Conservation (phyloP, 2,888 invertebrate species). For the Anthoptus insignis region DNA sequence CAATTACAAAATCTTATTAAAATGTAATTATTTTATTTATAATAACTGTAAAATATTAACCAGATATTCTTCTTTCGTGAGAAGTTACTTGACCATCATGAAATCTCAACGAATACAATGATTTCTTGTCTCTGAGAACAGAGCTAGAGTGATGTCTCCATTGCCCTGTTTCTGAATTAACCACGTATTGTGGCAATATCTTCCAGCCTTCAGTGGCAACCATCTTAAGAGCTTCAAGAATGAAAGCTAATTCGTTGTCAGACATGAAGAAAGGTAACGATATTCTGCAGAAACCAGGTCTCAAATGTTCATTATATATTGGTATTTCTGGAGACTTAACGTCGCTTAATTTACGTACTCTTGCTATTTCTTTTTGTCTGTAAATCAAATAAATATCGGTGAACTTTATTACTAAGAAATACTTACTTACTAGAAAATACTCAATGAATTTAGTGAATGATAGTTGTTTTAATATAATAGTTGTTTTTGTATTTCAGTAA, state of each 20-base stretch:
- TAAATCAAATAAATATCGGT: no score
- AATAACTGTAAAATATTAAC: conserved; percentile 56
- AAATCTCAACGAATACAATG: conserved; percentile 93
- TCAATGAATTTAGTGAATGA: no score
- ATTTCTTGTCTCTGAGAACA: conserved; percentile 93
- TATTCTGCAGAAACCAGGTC: conserved; percentile 95
- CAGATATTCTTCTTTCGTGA: conserved; percentile 90
- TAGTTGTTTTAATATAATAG: no score
- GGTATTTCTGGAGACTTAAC: conserved; percentile 77
- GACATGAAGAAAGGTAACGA: conserved; percentile 95
- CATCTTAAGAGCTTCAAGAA: conserved; percentile 94
- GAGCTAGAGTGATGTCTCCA: conserved; percentile 95
- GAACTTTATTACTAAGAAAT: no score
- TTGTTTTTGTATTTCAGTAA: neutral
- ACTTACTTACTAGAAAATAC: no score
- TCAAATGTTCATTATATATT: conserved; percentile 89
- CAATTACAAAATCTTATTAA: neutral
- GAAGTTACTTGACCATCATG: conserved; percentile 92
- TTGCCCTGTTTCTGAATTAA: conserved; percentile 96
- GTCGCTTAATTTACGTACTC: conserved; percentile 75
- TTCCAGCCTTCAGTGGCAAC: conserved; percentile 97
- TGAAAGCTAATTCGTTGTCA: conserved; percentile 92
- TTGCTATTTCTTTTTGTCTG: conserved; percentile 80
- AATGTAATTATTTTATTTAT: neutral
- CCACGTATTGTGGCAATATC: conserved; percentile 94